Evolutionary conservation across 2,797 vertebrate genomes (phyloP), one percentile per base, ranked within the genome.

Genomic region (Myotis findleyi): DNA sequence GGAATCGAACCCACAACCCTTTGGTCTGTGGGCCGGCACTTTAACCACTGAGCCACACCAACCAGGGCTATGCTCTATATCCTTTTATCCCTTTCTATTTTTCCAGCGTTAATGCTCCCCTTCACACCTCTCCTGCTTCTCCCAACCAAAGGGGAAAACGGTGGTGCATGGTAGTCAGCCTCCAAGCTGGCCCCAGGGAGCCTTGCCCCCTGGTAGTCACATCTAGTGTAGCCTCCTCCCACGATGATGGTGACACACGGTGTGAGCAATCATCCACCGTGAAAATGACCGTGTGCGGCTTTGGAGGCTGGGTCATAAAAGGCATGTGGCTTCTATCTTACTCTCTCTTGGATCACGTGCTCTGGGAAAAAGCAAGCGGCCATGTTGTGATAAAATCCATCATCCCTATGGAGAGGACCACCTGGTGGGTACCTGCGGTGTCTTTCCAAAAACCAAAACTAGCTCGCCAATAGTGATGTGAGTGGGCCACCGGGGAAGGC

Each of bases 71-170:
- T 30, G 59, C 27, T 62, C 27, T 30, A 30, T 30, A 62, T 75
- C 41, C 10, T 77, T 89, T 49, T 49, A 82, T 53, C 38, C 71
- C 55, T 53, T 23, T 77, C 25, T 80, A 27, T 92, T 62, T 68
- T 81, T 38, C 75, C 36, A 72, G 33, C 11, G 7, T n/a, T 47
- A 20, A 23, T 41, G 23, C 41, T 47, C 11, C 53, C 53, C 11
- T 73, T 77, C 21, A 36, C 6, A 49, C 62, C 47, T 49, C 27
- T 86, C 76, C 36, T 87, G 44, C 76, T 92, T 76, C 79, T 81
- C 71, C 33, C 49, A 89, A 20, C 21, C 33, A 79, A 30, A 64
- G 30, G 12, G 18, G 21, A 6, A 10, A 47, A 16, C 11, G 9
- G 49, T n/a, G 25, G 44, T 57, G 17, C 9, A 11, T 1, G 16